Percentiles rank a stretch among this genome's conserved stretches.
Evolutionary conservation across 1,140 invertebrate species (phyloP).

Genomic region (Monochamus saltuarius): DNA sequence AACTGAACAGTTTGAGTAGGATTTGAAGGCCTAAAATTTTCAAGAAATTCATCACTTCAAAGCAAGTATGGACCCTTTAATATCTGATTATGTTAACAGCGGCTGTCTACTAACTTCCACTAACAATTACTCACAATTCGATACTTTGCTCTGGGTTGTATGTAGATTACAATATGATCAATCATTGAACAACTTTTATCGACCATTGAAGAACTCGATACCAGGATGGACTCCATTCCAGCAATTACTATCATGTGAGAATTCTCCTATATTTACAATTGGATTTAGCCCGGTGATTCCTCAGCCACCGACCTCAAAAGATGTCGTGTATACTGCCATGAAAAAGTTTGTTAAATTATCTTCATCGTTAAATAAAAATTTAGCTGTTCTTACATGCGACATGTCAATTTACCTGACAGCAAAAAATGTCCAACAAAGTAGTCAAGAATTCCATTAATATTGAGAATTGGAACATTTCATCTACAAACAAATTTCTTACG

Average conservation of each 20-base stretch:
- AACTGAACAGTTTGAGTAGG: constrained; percentile 15
- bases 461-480: constrained; percentile 26
- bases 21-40: constrained; percentile 22
- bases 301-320: no score
- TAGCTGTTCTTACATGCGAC: no score
- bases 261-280: constrained; percentile 15
- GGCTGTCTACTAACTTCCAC: no score
- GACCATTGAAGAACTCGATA: constrained; percentile 25
- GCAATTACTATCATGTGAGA: constrained; percentile 28
- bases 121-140: constrained; percentile 22
- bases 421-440: no score
- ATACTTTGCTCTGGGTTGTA: constrained; percentile 27
- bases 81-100: not conserved
- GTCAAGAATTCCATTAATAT: no score
- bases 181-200: constrained; percentile 18
- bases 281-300: no score
- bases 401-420: no score
- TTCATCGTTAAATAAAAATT: no score
- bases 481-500: constrained; percentile 29
- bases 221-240: constrained; percentile 26
- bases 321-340: no score
- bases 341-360: no score
- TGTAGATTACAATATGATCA: constrained; percentile 27
- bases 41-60: constrained; percentile 3
- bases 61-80: constrained; percentile 2